A percentile compares a stretch with the other conserved stretches of the same genome.
These are phyloP conservation scores for Galbula dea DNA, from an alignment of 2,113 vertebrate genomes.

Conservation along the genomic window DNA sequence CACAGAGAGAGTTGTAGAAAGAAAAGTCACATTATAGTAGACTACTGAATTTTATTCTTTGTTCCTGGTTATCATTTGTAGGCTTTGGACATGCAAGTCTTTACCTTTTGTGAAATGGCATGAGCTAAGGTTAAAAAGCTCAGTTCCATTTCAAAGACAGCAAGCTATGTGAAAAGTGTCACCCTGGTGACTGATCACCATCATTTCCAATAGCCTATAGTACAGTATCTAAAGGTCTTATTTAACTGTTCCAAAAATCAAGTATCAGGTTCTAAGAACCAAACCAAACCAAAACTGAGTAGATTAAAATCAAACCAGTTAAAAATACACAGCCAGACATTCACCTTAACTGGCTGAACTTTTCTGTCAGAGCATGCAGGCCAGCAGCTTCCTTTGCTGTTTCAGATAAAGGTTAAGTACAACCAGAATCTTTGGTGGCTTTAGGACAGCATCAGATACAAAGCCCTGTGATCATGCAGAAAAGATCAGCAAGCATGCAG, in stretches of 20 bases:
- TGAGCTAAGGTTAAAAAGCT: not conserved
- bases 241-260: not conserved
- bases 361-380: not conserved
- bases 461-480: not conserved
- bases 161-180: not conserved
- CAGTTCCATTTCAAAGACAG: not conserved
- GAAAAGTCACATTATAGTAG: not conserved
- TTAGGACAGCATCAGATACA: not conserved
- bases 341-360: not conserved
- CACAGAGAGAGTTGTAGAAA: not conserved
- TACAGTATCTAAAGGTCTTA: not conserved
- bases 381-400: not conserved
- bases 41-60: not conserved
- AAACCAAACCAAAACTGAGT: not conserved
- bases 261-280: not conserved
- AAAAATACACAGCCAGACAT: not conserved
- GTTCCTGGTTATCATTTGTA: not conserved
- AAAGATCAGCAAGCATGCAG: not conserved
- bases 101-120: not conserved
- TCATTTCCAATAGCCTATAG: not conserved
- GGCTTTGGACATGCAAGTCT: not conserved
- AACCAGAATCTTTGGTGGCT: not conserved
- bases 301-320: not conserved
- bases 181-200: not conserved
- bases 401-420: not conserved